A percentile compares a stretch with the other conserved stretches of the same genome.
phyloP scores from a whole-genome alignment of 1,140 invertebrate species.

The Camponotus pennsylvanicus region DNA sequence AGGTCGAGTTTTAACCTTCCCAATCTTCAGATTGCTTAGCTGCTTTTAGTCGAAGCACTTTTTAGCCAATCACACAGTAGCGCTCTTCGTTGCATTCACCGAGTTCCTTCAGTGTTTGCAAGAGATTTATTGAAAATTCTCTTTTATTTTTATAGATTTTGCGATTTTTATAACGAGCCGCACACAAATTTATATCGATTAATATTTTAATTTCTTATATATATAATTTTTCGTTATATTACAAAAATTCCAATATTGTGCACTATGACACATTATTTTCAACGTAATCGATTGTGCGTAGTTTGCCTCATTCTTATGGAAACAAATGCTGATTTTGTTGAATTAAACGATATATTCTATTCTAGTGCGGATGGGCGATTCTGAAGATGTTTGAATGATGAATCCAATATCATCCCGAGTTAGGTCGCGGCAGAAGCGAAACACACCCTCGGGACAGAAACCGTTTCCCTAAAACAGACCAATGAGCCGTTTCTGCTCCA shows the following conservation, averaged over 20 bases:
- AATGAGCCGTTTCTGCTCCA: conserved; percentile 65
- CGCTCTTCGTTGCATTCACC: conserved; percentile 33
- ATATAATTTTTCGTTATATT: neutral
- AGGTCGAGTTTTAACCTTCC: conserved; percentile 60
- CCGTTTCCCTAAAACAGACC: conserved; percentile 76
- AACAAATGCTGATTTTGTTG: conserved; percentile 43
- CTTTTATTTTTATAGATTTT: neutral
- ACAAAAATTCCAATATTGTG: neutral
- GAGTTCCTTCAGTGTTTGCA: conserved; percentile 47
- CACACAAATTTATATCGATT: neutral
- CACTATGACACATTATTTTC: neutral
- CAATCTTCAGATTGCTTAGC: conserved; percentile 62
- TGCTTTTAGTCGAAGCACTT: conserved; percentile 58
- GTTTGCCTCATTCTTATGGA: neutral
- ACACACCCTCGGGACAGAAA: conserved; percentile 73
- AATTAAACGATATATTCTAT: neutral
- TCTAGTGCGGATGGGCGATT: conserved; percentile 45
- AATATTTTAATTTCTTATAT: neutral
- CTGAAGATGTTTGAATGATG: conserved; percentile 76
- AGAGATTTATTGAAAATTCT: conserved; percentile 54
- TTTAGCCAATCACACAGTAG: conserved; percentile 54
- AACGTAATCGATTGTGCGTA: neutral
- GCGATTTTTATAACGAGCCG: neutral
- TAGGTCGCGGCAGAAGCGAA: conserved; percentile 69
- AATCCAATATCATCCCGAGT: conserved; percentile 72